Conservation (phyloP, 2,113 vertebrate genomes). For the crab-eating macaque (Macaca fascicularis) region T2T-MFA8v1.1 NC_088376.1:53426501-53427000, state of each 20-base stretch:
- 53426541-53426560: background rate
- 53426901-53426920: background rate
- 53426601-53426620: too few relatives aligned
- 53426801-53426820: background rate
- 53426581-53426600: too few relatives aligned
- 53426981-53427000: background rate
- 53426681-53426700: background rate
- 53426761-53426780: background rate
- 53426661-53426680: background rate
- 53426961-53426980: background rate
- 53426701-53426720: background rate
- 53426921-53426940: background rate
- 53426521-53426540: too few relatives aligned
- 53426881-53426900: background rate
- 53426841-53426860: background rate
- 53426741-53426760: background rate
- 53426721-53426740: background rate
- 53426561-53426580: background rate
- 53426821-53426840: background rate
- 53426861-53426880: background rate
- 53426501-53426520: accelerated
- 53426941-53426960: background rate
- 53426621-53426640: background rate
- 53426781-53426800: background rate
- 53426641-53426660: background rate